phyloP scores from a whole-genome alignment of 2,797 vertebrate genomes.

The Anguilla marmorata region DNA sequence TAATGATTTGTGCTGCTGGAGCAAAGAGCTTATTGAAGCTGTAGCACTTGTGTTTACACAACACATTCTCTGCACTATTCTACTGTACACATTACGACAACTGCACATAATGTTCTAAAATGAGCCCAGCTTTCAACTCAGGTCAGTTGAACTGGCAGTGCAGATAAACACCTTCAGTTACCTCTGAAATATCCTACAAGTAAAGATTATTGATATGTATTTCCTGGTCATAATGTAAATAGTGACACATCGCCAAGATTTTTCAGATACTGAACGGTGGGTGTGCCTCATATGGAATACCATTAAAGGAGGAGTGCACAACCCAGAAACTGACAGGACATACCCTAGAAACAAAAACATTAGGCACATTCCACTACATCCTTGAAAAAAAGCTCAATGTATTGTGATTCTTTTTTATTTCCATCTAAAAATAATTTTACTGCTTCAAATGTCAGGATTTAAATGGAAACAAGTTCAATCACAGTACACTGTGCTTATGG shows the following conservation, averaged over 20 bases:
- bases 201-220: not conserved
- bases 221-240: slow-evolving; percentile 1
- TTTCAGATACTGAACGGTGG: not conserved
- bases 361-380: not conserved
- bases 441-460: not conserved
- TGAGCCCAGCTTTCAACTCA: not conserved
- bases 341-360: not conserved
- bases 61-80: slow-evolving; percentile 12
- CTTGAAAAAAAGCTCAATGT: no score
- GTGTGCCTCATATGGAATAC: not conserved
- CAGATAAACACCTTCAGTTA: not conserved
- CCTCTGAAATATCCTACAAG: not conserved
- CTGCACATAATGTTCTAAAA: not conserved
- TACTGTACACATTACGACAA: slow-evolving; percentile 10
- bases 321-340: not conserved
- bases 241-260: not conserved
- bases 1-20: slow-evolving; percentile 2
- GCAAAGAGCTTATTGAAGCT: slow-evolving; percentile 4
- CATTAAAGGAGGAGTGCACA: not conserved
- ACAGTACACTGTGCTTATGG: not conserved
- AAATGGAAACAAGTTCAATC: not conserved
- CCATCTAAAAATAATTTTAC: not conserved
- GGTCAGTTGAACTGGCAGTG: not conserved
- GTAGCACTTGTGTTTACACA: not conserved
- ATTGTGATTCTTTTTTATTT: not conserved